These are phyloP conservation scores for Notechis scutatus DNA, from an alignment of 2,113 vertebrate genomes.

Conservation along the genomic window DNA sequence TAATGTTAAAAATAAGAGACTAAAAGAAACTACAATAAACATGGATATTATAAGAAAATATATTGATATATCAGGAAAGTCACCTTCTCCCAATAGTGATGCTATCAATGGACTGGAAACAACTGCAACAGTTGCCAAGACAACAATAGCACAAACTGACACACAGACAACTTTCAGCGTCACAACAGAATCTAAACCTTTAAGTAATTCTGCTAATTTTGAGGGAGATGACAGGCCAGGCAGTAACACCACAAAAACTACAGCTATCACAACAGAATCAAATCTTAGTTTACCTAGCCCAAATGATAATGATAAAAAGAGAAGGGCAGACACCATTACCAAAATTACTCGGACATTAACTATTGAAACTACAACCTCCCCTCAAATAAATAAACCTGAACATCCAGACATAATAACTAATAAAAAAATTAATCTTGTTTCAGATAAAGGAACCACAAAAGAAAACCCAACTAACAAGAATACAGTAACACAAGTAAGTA, in stretches of 20 bases:
- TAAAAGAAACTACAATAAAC: not conserved
- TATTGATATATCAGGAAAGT: not conserved
- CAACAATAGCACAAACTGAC: not conserved
- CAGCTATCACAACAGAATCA: not conserved
- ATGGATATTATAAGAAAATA: not conserved
- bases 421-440: slow-evolving; percentile 17
- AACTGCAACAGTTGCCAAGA: not conserved
- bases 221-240: slow-evolving; percentile 1
- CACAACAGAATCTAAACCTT: slow-evolving; percentile 12
- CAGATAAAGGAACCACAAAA: slow-evolving; percentile 29
- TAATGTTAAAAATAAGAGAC: slow-evolving; percentile 1
- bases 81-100: not conserved
- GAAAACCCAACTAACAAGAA: slow-evolving; percentile 14
- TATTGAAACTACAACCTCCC: not conserved
- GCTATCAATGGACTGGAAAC: not conserved
- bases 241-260: not conserved
- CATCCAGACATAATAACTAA: slow-evolving; percentile 15
- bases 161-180: not conserved
- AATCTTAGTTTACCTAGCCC: not conserved
- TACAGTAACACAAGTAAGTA: slow-evolving; percentile 19
- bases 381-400: slow-evolving; percentile 10
- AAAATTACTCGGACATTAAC: slow-evolving; percentile 15
- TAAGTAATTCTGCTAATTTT: slow-evolving; percentile 11
- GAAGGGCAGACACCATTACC: not conserved
- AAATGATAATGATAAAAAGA: slow-evolving; percentile 9